A percentile compares a stretch with the other conserved stretches of the same genome.
These are phyloP conservation scores for Echeneis naucrates DNA, from an alignment of 2,797 vertebrate species.

Conservation along the genomic window DNA sequence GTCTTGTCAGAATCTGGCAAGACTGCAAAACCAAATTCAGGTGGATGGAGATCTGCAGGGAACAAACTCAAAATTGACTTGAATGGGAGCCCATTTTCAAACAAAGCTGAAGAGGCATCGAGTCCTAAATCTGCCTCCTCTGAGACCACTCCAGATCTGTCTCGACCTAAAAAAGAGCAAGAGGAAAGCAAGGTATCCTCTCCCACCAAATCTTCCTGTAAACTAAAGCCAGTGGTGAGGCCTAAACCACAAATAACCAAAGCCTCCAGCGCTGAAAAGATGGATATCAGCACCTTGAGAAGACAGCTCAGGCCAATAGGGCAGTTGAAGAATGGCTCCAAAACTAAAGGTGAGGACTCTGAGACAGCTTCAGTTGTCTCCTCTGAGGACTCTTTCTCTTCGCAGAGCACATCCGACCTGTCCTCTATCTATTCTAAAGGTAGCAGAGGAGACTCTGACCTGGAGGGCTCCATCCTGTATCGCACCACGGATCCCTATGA, in stretches of 20 bases:
- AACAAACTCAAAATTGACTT: conserved; percentile 89
- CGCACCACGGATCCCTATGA: conserved; percentile 93
- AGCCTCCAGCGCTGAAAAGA: conserved; percentile 92
- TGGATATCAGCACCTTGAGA: conserved; percentile 97
- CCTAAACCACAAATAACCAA: conserved; percentile 95
- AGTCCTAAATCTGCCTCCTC: conserved; percentile 71
- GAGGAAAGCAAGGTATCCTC: conserved; percentile 69
- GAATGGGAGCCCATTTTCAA: conserved; percentile 84
- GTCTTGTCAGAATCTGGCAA: conserved; percentile 77
- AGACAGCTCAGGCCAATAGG: conserved; percentile 94
- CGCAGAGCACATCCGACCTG: conserved; percentile 92
- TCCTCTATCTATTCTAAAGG: conserved; percentile 87
- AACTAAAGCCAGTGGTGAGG: conserved; percentile 94
- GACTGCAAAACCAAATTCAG: conserved; percentile 83
- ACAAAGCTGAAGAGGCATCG: conserved; percentile 76
- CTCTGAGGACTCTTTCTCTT: conserved; percentile 88
- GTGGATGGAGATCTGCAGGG: conserved; percentile 84
- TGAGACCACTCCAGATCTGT: conserved; percentile 77
- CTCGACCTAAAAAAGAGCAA: conserved; percentile 82
- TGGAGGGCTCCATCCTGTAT: conserved; percentile 84
- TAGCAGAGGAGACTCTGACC: conserved; percentile 89
- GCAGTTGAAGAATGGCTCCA: conserved; percentile 91
- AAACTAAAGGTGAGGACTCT: conserved; percentile 91
- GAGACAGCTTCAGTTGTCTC: conserved; percentile 91
- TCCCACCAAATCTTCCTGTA: conserved; percentile 85